Percentiles rank a stretch among this genome's conserved stretches.
phyloP scores from a whole-genome alignment of 2,888 invertebrate species.

The Gonocerus acuteangulatus region DNA sequence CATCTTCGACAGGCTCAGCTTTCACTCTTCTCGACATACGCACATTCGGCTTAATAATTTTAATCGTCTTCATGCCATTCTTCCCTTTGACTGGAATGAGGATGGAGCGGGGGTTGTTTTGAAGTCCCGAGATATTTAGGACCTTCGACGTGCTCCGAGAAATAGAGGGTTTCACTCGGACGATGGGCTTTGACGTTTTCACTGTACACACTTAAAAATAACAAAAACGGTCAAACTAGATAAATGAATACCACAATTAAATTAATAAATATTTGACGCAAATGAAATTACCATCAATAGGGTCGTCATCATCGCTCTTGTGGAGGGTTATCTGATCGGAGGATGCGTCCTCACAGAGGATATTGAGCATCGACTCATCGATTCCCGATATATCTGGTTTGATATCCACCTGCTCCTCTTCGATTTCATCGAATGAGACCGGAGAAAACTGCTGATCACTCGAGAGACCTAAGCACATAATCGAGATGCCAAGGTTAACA shows the following conservation, averaged over 20 bases:
- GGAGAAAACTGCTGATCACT: constrained; percentile 55
- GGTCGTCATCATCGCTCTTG: constrained; percentile 27
- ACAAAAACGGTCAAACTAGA: background rate
- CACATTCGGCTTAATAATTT: constrained; percentile 53
- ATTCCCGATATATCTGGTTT: constrained; percentile 9
- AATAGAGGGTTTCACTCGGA: constrained; percentile 35
- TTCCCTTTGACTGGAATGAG: constrained; percentile 63
- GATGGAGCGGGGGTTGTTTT: constrained; percentile 53
- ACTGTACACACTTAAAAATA: constrained; percentile 16
- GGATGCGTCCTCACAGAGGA: constrained; percentile 11
- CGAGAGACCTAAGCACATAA: constrained; percentile 37
- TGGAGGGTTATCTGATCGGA: constrained; percentile 15
- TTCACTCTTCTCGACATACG: constrained; percentile 9
- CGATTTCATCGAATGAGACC: constrained; percentile 31
- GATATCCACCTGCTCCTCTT: constrained; percentile 28
- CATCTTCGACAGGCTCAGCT: constrained; percentile 26
- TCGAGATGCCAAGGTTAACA: no score
- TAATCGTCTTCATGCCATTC: constrained; percentile 62
- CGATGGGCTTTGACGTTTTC: constrained; percentile 29
- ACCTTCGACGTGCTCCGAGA: constrained; percentile 30
- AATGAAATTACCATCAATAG: constrained; percentile 11
- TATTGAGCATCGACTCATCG: constrained; percentile 41
- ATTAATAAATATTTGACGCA: background rate
- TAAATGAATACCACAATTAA: background rate
- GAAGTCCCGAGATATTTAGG: constrained; percentile 39